A percentile compares a stretch with the other conserved stretches of the same genome.
phyloP scores from a whole-genome alignment of 2,797 vertebrate genomes.

The Perodicticus potto region DNA sequence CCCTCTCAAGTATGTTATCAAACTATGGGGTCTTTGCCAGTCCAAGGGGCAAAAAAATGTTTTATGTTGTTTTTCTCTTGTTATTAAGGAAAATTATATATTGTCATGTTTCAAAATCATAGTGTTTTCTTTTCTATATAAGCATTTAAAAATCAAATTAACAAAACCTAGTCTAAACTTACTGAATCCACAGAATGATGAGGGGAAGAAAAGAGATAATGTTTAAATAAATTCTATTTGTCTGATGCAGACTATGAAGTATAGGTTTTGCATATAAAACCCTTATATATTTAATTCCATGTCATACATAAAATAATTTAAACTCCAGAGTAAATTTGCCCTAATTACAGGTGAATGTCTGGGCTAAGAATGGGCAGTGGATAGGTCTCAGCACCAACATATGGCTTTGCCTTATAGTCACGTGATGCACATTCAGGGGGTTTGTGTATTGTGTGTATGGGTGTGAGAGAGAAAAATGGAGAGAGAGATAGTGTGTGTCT shows the following conservation, averaged over 20 bases:
- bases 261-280: background rate
- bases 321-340: background rate
- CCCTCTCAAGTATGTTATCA: background rate
- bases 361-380: background rate
- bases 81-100: background rate
- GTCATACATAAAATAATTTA: background rate
- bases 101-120: background rate
- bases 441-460: background rate
- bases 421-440: background rate
- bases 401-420: background rate
- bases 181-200: background rate
- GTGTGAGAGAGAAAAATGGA: background rate
- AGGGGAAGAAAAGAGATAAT: background rate
- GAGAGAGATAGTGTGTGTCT: background rate
- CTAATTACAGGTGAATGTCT: background rate
- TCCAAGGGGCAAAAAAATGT: background rate
- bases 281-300: background rate
- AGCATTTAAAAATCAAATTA: background rate
- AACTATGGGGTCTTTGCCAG: background rate
- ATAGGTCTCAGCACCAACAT: background rate
- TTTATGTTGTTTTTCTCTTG: conserved; percentile 15
- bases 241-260: background rate
- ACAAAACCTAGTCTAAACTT: background rate
- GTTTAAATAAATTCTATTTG: background rate
- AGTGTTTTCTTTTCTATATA: background rate